phyloP scores from a whole-genome alignment of 2,113 vertebrate genomes.

The Scolopax mira region DNA sequence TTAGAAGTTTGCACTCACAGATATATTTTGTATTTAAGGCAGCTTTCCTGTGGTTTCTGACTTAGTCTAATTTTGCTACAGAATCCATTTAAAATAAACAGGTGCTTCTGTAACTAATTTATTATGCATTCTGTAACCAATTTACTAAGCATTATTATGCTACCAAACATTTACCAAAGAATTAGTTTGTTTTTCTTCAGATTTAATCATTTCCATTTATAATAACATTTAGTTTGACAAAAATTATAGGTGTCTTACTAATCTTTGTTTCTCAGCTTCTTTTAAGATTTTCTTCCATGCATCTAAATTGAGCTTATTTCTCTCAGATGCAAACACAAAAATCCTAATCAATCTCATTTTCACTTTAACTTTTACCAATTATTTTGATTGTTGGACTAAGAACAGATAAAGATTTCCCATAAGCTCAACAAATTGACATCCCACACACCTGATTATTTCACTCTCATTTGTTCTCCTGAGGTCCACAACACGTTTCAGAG shows the following conservation, averaged over 20 bases:
- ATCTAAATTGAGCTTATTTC: neutral
- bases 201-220: neutral
- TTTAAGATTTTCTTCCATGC: neutral
- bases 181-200: neutral
- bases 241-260: neutral
- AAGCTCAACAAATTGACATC: neutral
- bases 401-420: neutral
- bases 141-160: neutral
- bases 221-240: neutral
- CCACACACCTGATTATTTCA: neutral
- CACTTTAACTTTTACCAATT: neutral
- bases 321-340: neutral
- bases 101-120: neutral
- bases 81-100: neutral
- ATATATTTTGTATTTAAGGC: neutral
- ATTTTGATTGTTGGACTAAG: neutral
- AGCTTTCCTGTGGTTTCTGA: neutral
- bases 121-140: neutral
- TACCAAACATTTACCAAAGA: neutral
- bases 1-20: neutral
- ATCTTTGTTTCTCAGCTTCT: neutral
- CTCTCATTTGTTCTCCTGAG: neutral
- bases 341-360: neutral
- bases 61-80: neutral
- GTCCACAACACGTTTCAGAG: neutral